Evolutionary conservation across 2,113 vertebrate genomes (phyloP).

Genomic region (Elaphurus davidianus): DNA sequence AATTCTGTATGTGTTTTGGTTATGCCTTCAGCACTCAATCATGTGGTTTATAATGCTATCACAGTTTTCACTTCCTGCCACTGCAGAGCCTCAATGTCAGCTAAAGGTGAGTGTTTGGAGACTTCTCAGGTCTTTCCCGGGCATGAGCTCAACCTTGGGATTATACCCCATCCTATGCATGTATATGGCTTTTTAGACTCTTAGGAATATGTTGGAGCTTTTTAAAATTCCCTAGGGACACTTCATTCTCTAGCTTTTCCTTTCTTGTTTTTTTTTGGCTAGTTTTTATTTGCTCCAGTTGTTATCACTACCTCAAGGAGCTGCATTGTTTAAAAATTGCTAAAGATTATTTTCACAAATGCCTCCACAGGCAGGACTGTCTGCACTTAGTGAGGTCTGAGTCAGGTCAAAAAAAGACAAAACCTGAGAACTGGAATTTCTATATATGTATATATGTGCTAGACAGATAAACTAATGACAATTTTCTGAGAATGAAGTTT

Average conservation of each 20-base stretch:
- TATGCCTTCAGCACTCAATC: background rate
- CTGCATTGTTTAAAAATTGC: background rate
- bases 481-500: background rate
- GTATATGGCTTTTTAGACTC: background rate
- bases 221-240: background rate
- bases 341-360: conserved; percentile 41
- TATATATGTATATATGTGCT: background rate
- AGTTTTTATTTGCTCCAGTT: background rate
- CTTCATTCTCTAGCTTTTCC: background rate
- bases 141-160: background rate
- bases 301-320: background rate
- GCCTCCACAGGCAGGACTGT: background rate
- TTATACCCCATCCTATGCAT: background rate
- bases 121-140: background rate
- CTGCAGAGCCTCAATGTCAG: background rate
- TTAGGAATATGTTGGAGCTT: background rate
- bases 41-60: background rate
- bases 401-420: conserved; percentile 23
- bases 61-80: background rate
- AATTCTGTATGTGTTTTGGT: background rate
- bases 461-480: background rate
- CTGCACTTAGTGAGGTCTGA: background rate
- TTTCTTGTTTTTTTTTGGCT: background rate
- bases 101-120: background rate
- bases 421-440: background rate